phyloP scores from a whole-genome alignment of 1,140 invertebrate genomes.

The Metaphire vulgaris region DNA sequence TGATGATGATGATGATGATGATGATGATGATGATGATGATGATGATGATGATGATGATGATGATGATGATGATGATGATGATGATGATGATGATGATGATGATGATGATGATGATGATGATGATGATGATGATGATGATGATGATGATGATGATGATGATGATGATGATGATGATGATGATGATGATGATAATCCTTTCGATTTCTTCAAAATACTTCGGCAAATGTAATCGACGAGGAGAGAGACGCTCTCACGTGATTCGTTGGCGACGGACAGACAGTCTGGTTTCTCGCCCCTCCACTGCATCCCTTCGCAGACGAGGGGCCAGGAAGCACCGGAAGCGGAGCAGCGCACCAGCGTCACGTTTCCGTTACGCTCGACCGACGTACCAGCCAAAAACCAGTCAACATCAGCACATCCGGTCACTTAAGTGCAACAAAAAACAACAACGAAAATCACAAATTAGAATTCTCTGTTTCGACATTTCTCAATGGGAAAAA shows the following conservation, averaged over 20 bases:
- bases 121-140: conserved; percentile 1
- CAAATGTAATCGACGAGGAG: no score
- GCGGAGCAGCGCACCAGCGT: neutral
- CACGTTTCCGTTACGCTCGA: neutral
- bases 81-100: conserved; percentile 3
- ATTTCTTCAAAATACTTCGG: no score
- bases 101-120: conserved; percentile 1
- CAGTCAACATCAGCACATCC: neutral
- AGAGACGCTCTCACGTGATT: no score
- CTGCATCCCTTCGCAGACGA: neutral
- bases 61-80: conserved; percentile 2
- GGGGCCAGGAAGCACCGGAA: neutral
- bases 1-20: conserved; percentile 2
- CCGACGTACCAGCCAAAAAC: neutral
- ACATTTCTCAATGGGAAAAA: no score
- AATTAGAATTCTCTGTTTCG: no score
- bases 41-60: conserved; percentile 2
- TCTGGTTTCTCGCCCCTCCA: neutral
- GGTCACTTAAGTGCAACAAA: no score
- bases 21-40: conserved; percentile 1
- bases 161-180: neutral
- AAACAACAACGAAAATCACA: no score
- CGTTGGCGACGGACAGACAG: no score
- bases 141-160: conserved; percentile 1
- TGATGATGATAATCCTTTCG: neutral